Percentiles rank a stretch among this genome's conserved stretches.
These are phyloP conservation scores for Drosophila ercepeae DNA, from an alignment of 1,140 invertebrate species.

Conservation along the genomic window DNA sequence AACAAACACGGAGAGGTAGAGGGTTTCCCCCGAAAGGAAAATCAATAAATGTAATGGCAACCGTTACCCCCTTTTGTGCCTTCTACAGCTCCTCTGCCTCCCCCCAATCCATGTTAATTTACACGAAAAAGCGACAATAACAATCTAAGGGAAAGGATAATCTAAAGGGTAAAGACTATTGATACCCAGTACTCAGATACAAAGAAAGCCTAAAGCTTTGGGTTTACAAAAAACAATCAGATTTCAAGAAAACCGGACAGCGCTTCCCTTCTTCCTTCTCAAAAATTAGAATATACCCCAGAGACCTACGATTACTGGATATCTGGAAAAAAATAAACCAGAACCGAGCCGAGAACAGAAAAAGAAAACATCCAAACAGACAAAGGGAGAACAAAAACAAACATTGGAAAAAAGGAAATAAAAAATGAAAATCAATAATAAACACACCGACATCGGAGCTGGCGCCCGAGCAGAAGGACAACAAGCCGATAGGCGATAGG, in stretches of 20 bases:
- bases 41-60: constrained; percentile 77
- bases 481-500: not conserved
- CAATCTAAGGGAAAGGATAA: constrained; percentile 3
- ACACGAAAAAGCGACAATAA: constrained; percentile 55
- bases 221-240: no score
- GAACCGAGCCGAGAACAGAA: no score
- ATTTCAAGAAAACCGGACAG: no score
- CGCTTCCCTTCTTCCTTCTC: no score
- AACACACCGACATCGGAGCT: constrained; percentile 20
- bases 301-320: constrained; percentile 5
- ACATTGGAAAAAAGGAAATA: constrained; percentile 33
- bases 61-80: constrained; percentile 17
- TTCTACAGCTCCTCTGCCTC: not conserved
- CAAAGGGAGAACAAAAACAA: constrained; percentile 15
- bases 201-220: no score
- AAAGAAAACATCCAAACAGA: constrained; percentile 8
- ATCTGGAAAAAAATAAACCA: not conserved
- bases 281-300: not conserved
- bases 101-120: constrained; percentile 61
- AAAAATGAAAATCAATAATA: constrained; percentile 59
- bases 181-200: not conserved
- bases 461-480: constrained; percentile 8
- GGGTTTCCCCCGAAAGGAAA: constrained; percentile 21
- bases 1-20: constrained; percentile 23
- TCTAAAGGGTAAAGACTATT: not conserved